phyloP scores from a whole-genome alignment of 2,797 vertebrate genomes.

The Jordanella pulchra region DNA sequence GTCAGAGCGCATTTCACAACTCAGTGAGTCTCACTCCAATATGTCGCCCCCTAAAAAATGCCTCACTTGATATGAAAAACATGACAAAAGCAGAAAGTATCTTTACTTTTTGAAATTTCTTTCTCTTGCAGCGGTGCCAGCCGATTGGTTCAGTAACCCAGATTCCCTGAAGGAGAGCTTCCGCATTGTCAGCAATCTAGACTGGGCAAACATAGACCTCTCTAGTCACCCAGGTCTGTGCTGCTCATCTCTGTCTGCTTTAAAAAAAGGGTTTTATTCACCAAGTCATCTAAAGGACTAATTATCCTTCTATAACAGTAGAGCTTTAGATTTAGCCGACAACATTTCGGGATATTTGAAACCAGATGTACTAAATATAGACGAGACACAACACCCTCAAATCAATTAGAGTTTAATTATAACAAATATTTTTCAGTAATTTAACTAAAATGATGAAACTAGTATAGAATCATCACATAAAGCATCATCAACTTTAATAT shows the following conservation, averaged over 20 bases:
- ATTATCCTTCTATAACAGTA: background rate
- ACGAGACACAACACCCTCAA: background rate
- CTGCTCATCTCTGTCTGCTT: constrained; percentile 11
- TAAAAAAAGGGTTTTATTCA: constrained; percentile 1
- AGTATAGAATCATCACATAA: background rate
- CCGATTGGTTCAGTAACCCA: constrained; percentile 92
- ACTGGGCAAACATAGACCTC: constrained; percentile 97
- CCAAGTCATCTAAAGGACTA: background rate
- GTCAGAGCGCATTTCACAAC: constrained; percentile 59
- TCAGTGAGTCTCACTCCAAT: constrained; percentile 62
- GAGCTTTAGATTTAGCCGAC: background rate
- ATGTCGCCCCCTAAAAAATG: background rate
- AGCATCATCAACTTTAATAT: background rate
- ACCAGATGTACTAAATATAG: background rate
- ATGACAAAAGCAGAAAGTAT: background rate
- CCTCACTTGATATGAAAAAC: background rate
- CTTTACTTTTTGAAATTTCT: constrained; percentile 17
- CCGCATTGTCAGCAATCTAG: constrained; percentile 92
- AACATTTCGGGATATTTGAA: background rate
- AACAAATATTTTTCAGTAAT: background rate
- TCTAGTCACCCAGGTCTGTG: constrained; percentile 91
- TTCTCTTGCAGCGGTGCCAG: constrained; percentile 81
- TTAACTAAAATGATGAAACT: background rate
- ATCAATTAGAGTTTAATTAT: background rate
- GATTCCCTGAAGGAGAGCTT: constrained; percentile 97